phyloP scores from a whole-genome alignment of 2,888 invertebrate genomes.

The Chaetoderma sp. region DNA sequence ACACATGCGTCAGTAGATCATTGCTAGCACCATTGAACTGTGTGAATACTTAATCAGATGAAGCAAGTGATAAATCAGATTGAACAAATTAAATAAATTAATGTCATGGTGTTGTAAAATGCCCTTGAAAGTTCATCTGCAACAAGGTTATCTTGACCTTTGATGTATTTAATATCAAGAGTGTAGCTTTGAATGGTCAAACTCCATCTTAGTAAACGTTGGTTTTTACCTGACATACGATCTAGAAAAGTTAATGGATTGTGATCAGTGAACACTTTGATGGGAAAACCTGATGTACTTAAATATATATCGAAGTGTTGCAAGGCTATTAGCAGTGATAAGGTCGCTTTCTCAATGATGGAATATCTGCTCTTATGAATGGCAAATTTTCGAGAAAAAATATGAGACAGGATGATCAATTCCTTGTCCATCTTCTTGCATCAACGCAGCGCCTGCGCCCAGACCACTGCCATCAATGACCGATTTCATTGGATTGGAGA shows the following conservation, averaged over 20 bases:
- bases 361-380: slow-evolving; percentile 34
- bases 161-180: slow-evolving; percentile 10
- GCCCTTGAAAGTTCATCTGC: background rate
- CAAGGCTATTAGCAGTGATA: too few species aligned
- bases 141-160: background rate
- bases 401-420: slow-evolving; percentile 35
- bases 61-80: too few species aligned
- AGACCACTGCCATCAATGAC: slow-evolving; percentile 42
- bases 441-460: slow-evolving; percentile 38
- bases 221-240: background rate
- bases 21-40: too few species aligned
- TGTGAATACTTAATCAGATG: too few species aligned
- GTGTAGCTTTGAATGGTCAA: background rate
- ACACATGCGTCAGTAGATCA: too few species aligned
- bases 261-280: slow-evolving; percentile 36
- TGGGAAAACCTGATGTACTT: slow-evolving; percentile 2
- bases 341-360: slow-evolving; percentile 35
- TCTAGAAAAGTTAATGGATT: background rate
- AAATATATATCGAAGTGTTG: too few species aligned
- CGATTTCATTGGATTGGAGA: slow-evolving; percentile 30
- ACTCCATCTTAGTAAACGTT: background rate
- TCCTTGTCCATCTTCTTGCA: slow-evolving; percentile 37
- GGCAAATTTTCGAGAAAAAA: slow-evolving; percentile 41
- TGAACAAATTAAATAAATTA: too few species aligned
- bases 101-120: too few species aligned